Evolutionary conservation across 2,113 vertebrate species (phyloP).

Genomic region (Cromileptes altivelis): DNA sequence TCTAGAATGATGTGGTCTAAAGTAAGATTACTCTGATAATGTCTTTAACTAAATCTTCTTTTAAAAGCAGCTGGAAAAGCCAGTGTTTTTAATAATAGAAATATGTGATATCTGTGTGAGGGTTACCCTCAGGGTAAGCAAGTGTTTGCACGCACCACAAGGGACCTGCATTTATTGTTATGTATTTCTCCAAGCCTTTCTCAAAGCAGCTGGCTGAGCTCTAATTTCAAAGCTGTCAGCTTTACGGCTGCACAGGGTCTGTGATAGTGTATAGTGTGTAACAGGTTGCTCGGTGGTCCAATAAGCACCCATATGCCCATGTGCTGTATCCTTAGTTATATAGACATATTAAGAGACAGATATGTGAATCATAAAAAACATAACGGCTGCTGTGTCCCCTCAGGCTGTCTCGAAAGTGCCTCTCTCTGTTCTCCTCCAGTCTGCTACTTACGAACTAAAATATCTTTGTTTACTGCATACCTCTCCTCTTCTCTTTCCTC

Average conservation of each 20-base stretch:
- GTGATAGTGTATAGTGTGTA: constrained; percentile 22
- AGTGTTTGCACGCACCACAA: constrained; percentile 20
- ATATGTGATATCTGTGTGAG: background rate
- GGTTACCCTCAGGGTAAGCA: constrained; percentile 14
- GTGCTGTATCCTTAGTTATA: constrained; percentile 27
- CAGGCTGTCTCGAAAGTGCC: constrained; percentile 36
- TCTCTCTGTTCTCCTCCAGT: constrained; percentile 12
- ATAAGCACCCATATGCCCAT: constrained; percentile 14
- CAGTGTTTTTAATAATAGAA: background rate
- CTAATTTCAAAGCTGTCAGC: constrained; percentile 65
- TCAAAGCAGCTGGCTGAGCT: constrained; percentile 44
- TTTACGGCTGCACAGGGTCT: constrained; percentile 37
- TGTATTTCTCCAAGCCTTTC: constrained; percentile 18
- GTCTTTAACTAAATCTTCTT: constrained; percentile 6
- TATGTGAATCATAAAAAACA: constrained; percentile 30
- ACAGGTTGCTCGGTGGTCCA: constrained; percentile 45
- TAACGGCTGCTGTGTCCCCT: constrained; percentile 15
- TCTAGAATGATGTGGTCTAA: background rate
- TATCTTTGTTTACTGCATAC: constrained; percentile 16
- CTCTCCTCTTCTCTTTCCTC: constrained; percentile 14
- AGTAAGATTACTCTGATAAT: background rate
- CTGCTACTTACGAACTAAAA: background rate
- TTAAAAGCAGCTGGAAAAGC: constrained; percentile 11
- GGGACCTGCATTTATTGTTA: constrained; percentile 35
- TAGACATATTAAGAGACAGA: constrained; percentile 21